phyloP scores from a whole-genome alignment of 2,888 invertebrate species.

The Oligia fasciuncula region DNA sequence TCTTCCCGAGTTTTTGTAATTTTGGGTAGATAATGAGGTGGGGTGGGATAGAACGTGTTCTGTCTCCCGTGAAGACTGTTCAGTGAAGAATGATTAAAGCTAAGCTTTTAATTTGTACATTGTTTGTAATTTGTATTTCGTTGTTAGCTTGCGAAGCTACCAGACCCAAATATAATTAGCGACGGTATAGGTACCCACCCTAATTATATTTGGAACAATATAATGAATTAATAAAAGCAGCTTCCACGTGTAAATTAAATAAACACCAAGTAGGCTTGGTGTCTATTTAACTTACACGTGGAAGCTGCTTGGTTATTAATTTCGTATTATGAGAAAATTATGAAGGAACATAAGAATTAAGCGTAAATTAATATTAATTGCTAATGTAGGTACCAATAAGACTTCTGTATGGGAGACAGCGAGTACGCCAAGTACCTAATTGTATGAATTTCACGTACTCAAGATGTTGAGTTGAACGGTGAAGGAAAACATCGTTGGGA shows the following conservation, averaged over 20 bases:
- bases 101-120: constrained; percentile 18
- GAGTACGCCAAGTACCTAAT: neutral
- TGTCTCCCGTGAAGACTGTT: neutral
- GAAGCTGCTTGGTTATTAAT: neutral
- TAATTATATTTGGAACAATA: no score
- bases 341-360: neutral
- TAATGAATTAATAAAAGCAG: no score
- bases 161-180: neutral
- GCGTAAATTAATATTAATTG: neutral
- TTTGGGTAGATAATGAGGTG: constrained; percentile 43
- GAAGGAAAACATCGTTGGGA: neutral
- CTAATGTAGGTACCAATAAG: no score
- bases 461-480: neutral
- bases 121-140: neutral
- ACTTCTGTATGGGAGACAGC: neutral
- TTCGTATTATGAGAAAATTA: neutral
- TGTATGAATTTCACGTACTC: neutral
- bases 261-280: neutral
- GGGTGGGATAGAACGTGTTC: constrained; percentile 14
- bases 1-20: constrained; percentile 28
- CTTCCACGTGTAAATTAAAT: no score
- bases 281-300: neutral
- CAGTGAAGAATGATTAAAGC: neutral
- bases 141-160: neutral
- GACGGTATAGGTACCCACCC: neutral